Base-by-base conservation (phyloP, 2,888 invertebrate genomes). In the Caenorhabditis parvicauda region DNA sequence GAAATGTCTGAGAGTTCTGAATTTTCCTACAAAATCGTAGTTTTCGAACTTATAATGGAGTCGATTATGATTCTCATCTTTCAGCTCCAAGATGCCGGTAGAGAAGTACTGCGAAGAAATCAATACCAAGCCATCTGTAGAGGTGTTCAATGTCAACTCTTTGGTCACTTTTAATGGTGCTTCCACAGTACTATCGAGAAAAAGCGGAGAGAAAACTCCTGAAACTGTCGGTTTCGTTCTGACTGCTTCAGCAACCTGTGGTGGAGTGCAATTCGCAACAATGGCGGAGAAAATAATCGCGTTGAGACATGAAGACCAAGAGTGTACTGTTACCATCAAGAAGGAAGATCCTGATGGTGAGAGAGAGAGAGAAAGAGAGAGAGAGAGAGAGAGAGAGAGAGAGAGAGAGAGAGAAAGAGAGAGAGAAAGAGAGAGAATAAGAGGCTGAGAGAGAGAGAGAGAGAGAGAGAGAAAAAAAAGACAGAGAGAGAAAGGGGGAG, bases 161-260 rank as follows among this genome's bases (percentile, higher is more conserved):
- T 29, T 65, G 12, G 70, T 75, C 2, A 25, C 50, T 6, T 78
- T 78, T 60, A 54, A 64, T 17, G 78, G 78, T 25, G 74, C 67
- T 3, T 43, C 53, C 9, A 55, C 44, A 17, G 32, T 59, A 9
- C 19, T 52, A 17, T 57, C 52, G 6, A 49, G 55, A 38, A 62
- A 63, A 45, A 59, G 58, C 39, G 69, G 67, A 54, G 47, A 56
- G 42, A 49, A 48, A 27, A 57, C 24, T 2, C 27, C 32, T 3
- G 29, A 54, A 7, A 45, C 56, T 37, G 61, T 73, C 46, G 79
- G 79, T 9, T 70, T 79, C 42, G 46, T 57, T 5, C 27, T 79
- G 19, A 62, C 70, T 35, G 71, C 62, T 0, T 42, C 43, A 28
- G 59, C 70, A 1, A 45, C 41, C 7, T 79, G 79, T 51, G 79